Base-by-base conservation (phyloP, 2,888 invertebrate species). In the Liopterus haemorrhoidalis region DNA sequence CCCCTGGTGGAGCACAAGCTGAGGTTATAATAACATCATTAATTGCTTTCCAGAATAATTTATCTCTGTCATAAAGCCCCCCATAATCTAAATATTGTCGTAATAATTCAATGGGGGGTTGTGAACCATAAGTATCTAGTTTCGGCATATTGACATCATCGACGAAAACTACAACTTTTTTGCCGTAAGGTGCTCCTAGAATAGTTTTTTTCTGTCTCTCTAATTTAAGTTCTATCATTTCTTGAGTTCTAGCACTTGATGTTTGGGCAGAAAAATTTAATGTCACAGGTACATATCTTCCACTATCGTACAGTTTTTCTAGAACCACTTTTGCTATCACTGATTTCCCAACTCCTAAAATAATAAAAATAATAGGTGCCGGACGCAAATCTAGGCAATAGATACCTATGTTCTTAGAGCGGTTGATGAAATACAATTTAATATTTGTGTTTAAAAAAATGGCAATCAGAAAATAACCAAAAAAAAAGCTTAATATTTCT, bases 111-210 rank as follows among this genome's bases (percentile, higher is more conserved):
- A 93, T 86, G 0, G 93, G 88, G 4, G 93, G 91, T 62, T 93
- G 93, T 6, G 92, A 86, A 5, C 93, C 94, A 58, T 92, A 94
- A 0, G 81, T 80, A 65, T 85, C 91, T 57, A 82, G 70, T 61
- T 79, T 80, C 0, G 93, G 93, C 92, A 93, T 92, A 61, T 93
- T 93, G 0, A 93, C 82, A 61, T 93, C 93, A 60, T 93, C 93
- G 15, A 93, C 84, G 59, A 93, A 91, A 43, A 91, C 76, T 2
- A 91, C 78, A 0, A 92, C 75, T 47, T 82, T 80, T 65, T 90
- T 91, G 8, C 87, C 88, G 20, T 81, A 63, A 0, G 92, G 91
- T 1, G 91, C 88, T 5, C 90, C 89, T 27, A 92, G 67, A 4
- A 87, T 74, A 18, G 79, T 84, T 50, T 82, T 82, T 53, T 85